Conservation (phyloP, 2,797 vertebrate genomes). For the Podargus strigoides region DNA sequence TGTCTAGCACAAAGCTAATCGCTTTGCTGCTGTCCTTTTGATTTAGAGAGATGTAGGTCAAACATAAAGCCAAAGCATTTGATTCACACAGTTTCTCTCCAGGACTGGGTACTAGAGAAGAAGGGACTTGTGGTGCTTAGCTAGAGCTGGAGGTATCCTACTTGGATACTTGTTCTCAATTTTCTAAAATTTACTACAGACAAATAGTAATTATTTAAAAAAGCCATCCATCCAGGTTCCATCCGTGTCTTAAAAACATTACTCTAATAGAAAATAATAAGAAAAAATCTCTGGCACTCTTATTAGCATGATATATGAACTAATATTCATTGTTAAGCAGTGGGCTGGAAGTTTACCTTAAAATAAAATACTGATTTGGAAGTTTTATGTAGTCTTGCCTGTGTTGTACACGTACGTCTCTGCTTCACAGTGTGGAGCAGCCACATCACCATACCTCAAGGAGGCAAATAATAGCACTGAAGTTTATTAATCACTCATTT, state of each 20-base stretch:
- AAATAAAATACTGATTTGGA: not conserved
- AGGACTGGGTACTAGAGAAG: not conserved
- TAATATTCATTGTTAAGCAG: not conserved
- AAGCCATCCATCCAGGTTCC: not conserved
- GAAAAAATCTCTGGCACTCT: not conserved
- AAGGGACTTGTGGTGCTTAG: not conserved
- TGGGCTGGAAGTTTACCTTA: not conserved
- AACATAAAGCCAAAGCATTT: not conserved
- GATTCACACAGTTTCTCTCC: not conserved
- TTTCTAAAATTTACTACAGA: not conserved
- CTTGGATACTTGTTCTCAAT: not conserved
- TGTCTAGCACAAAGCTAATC: not conserved
- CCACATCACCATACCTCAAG: not conserved
- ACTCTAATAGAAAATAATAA: not conserved
- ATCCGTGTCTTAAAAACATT: not conserved
- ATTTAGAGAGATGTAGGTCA: constrained; percentile 3
- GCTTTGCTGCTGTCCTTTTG: constrained; percentile 17
- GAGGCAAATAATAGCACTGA: constrained; percentile 5
- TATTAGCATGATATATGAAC: not conserved
- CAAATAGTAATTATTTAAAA: not conserved
- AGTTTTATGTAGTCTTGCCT: not conserved
- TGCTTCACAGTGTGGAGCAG: not conserved
- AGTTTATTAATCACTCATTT: constrained; percentile 54
- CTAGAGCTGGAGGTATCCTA: not conserved
- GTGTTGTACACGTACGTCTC: not conserved